phyloP scores from a whole-genome alignment of 1,140 invertebrate genomes.

The Neodiprion lecontei region DNA sequence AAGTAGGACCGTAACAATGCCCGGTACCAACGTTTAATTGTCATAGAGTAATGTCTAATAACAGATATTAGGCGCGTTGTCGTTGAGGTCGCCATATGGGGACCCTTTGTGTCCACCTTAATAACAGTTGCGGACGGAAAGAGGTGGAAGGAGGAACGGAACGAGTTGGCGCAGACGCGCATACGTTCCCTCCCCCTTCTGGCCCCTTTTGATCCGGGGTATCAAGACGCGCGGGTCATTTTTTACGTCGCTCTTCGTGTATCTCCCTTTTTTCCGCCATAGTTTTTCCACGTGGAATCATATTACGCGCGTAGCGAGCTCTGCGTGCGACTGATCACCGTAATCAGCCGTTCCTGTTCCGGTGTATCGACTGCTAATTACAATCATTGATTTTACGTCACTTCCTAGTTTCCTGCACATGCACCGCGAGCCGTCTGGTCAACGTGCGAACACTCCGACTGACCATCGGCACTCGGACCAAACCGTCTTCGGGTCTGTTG shows the following conservation, averaged over 20 bases:
- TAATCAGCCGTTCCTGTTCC: slow-evolving; percentile 56
- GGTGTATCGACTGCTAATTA: slow-evolving; percentile 55
- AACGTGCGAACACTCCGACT: not conserved
- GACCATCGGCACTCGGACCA: no score
- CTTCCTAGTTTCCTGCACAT: slow-evolving; percentile 43
- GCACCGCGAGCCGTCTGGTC: slow-evolving; percentile 11
- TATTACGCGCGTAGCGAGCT: slow-evolving; percentile 32
- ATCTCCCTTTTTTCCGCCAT: slow-evolving; percentile 29
- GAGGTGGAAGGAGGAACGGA: slow-evolving; percentile 19
- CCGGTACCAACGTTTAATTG: slow-evolving; percentile 61
- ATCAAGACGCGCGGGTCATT: slow-evolving; percentile 22
- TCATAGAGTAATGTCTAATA: slow-evolving; percentile 64
- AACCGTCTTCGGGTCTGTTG: slow-evolving; percentile 3
- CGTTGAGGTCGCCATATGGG: slow-evolving; percentile 56
- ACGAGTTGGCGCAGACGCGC: slow-evolving; percentile 51
- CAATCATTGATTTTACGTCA: slow-evolving; percentile 55
- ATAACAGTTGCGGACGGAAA: slow-evolving; percentile 57
- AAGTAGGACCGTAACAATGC: slow-evolving; percentile 60
- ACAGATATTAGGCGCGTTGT: slow-evolving; percentile 57
- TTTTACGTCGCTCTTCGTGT: slow-evolving; percentile 22
- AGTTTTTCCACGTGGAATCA: slow-evolving; percentile 45
- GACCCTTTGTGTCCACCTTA: slow-evolving; percentile 54
- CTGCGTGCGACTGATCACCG: slow-evolving; percentile 56
- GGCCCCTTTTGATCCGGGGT: slow-evolving; percentile 38
- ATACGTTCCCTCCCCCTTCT: slow-evolving; percentile 51